phyloP scores from a whole-genome alignment of 2,113 vertebrate genomes.

The Oreochromis niloticus region DNA sequence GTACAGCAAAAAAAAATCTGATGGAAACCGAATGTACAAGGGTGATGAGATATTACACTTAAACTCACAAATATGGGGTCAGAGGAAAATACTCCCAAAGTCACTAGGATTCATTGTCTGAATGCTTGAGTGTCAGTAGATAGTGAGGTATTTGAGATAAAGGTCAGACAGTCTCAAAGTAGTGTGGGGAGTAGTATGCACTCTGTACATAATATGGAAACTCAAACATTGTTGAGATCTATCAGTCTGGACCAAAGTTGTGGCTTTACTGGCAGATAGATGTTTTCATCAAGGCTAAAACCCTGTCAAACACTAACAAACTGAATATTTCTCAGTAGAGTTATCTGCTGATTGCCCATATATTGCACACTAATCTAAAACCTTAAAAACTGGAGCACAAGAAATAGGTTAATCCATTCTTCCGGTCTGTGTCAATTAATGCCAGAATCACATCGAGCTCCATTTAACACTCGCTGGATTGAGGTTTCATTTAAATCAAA shows the following conservation, averaged over 20 bases:
- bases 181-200: background rate
- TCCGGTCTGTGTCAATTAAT: slow-evolving; percentile 43
- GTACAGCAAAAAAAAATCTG: background rate
- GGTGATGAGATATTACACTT: background rate
- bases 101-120: background rate
- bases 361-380: background rate
- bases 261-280: background rate
- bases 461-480: slow-evolving; percentile 18
- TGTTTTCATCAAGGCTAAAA: background rate
- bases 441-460: slow-evolving; percentile 9
- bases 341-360: background rate
- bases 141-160: background rate
- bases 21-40: background rate
- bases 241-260: background rate
- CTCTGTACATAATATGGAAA: background rate
- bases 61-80: background rate
- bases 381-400: background rate
- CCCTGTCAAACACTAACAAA: background rate
- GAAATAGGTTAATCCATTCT: slow-evolving; percentile 62
- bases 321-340: background rate
- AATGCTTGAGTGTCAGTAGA: background rate
- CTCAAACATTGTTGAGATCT: background rate
- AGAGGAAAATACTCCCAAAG: background rate
- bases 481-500: slow-evolving; percentile 19
- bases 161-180: background rate